Conservation (phyloP, 2,113 vertebrate species). For the Ariopsis seemanni region DNA sequence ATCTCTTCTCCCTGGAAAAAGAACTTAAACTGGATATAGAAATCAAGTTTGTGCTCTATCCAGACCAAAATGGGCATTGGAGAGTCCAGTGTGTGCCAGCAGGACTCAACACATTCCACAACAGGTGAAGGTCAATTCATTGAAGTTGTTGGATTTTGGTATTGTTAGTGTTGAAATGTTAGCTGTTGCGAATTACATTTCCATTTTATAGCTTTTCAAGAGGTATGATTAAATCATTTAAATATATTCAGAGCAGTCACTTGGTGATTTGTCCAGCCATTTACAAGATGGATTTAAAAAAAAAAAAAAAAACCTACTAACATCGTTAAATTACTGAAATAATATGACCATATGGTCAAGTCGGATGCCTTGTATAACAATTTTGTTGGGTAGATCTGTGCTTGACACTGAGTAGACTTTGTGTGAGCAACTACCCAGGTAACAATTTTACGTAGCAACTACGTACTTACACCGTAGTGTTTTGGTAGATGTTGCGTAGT, state of each 20-base stretch:
- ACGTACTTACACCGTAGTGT: no score
- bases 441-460: no score
- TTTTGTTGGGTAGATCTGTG: no score
- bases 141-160: neutral
- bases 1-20: constrained; percentile 83
- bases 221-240: neutral
- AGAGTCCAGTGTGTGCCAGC: constrained; percentile 88
- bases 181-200: neutral
- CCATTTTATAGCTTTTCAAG: neutral
- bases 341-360: neutral
- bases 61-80: constrained; percentile 83
- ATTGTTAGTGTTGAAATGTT: neutral
- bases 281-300: neutral
- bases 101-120: constrained; percentile 83
- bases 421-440: no score
- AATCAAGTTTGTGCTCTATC: constrained; percentile 83
- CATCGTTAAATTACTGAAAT: neutral
- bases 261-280: neutral
- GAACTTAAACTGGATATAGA: constrained; percentile 71
- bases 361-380: no score
- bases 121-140: constrained; percentile 71
- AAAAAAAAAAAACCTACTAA: neutral
- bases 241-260: neutral
- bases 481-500: no score
- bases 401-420: no score